phyloP scores from a whole-genome alignment of 2,797 vertebrate genomes.

The Sparus aurata region DNA sequence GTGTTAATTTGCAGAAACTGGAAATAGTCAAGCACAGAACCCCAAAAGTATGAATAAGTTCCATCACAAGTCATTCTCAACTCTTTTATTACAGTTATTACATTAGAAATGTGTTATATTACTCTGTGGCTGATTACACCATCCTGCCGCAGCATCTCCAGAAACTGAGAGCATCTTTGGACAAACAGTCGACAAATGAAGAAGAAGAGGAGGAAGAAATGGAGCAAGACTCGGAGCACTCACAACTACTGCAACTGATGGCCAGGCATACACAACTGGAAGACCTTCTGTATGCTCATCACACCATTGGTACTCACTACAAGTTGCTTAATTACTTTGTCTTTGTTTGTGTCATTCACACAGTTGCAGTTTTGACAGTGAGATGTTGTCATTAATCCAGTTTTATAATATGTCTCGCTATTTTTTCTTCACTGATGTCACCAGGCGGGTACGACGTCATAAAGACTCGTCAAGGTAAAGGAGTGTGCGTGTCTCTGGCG shows the following conservation, averaged over 20 bases:
- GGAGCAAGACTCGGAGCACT: slow-evolving; percentile 51
- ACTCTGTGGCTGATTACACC: background rate
- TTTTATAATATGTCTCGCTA: background rate
- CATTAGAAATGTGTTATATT: too few species aligned
- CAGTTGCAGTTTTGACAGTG: background rate
- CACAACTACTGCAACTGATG: slow-evolving; percentile 73
- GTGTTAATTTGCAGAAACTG: too few species aligned
- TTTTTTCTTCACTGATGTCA: background rate
- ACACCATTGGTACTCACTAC: slow-evolving; percentile 86
- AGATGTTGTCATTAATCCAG: background rate
- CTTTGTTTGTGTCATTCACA: background rate
- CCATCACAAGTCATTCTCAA: too few species aligned
- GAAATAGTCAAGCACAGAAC: too few species aligned
- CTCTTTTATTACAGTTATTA: too few species aligned
- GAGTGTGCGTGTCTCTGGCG: slow-evolving; percentile 85
- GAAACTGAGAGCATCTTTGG: slow-evolving; percentile 66
- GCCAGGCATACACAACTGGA: slow-evolving; percentile 79
- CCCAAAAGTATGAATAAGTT: too few species aligned
- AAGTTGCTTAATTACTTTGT: background rate
- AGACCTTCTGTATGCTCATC: slow-evolving; percentile 84
- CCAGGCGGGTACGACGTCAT: slow-evolving; percentile 82
- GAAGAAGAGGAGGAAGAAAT: slow-evolving; percentile 52
- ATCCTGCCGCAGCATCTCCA: slow-evolving; percentile 55
- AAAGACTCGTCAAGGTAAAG: slow-evolving; percentile 71
- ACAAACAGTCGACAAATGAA: slow-evolving; percentile 46